Base-by-base conservation (phyloP, 2,797 vertebrate species). In the Gobio occitaniae region DNA sequence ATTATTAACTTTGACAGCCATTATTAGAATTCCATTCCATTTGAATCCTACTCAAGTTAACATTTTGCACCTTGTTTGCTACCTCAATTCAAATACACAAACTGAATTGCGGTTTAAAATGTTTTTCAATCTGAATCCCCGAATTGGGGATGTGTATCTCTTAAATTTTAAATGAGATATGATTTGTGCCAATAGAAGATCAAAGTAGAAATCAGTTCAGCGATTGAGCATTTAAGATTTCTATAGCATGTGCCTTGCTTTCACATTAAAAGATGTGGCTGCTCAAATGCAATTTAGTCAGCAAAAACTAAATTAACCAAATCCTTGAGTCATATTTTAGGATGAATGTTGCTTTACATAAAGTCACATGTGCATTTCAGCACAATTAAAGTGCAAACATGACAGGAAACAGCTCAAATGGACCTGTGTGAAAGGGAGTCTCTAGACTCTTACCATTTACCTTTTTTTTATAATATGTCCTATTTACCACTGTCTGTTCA, bases 171-270 rank as follows among this genome's bases (percentile, higher is more conserved):
- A 56, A 78, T 61, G 56, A 63, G n/a, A 61, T 78, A 61, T 47
- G 76, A 78, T 63, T 78, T 61, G 41, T 78, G 15, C 15, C 15
- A 47, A 29, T 17, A 47, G 15, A 61, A 29, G 76, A 78, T 78
- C 56, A 61, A 63, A 78, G 56, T 11, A 47, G 8, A 78, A 63
- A 63, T 78, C 56, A 61, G 38, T 25, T 44, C 38, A 25, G 32
- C 19, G 21, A 44, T 78, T 47, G 7, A 44, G 21, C 2, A 9
- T 38, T 61, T 61, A 61, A 25, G 13, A 78, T 78, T 15, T 76
- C 11, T 15, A 25, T 38, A 78, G 38, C 12, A 63, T 11, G 15
- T 78, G 56, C 15, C n/a, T 61, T 61, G 38, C 56, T 15, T 44
- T 78, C 38, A 9, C 38, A 61, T 44, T 44, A 44, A 61, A 78